Conservation (phyloP, 2,888 invertebrate species). For the Aproaerema taeniolella region DNA sequence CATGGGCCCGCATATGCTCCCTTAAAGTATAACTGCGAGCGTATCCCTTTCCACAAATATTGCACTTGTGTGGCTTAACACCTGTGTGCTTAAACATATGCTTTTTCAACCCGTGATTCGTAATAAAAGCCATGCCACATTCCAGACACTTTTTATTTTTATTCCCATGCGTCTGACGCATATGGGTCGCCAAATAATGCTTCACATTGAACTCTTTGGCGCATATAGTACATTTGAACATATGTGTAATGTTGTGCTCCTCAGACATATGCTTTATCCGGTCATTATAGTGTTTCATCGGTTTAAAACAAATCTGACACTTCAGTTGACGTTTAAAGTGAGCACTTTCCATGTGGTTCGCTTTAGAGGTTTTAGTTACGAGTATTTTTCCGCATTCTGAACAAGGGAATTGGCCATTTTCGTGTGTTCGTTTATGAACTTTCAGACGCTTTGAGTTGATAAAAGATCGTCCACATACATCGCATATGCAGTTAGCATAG, state of each 20-base stretch:
- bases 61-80: constrained; percentile 52
- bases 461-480: constrained; percentile 69
- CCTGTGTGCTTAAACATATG: constrained; percentile 65
- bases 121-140: constrained; percentile 68
- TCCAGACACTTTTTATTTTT: constrained; percentile 64
- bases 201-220: constrained; percentile 54
- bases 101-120: constrained; percentile 62
- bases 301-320: constrained; percentile 57
- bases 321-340: constrained; percentile 54
- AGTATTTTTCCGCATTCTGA: constrained; percentile 49
- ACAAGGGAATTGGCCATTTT: constrained; percentile 56
- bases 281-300: constrained; percentile 66
- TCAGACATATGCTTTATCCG: constrained; percentile 65
- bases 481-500: constrained; percentile 67
- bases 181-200: constrained; percentile 61
- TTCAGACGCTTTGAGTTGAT: constrained; percentile 64
- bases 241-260: constrained; percentile 54
- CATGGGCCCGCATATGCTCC: constrained; percentile 45
- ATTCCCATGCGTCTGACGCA: constrained; percentile 59
- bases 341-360: constrained; percentile 55
- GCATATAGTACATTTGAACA: constrained; percentile 54
- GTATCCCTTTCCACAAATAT: constrained; percentile 48
- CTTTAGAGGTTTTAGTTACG: constrained; percentile 50
- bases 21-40: constrained; percentile 41
- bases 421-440: constrained; percentile 69